phyloP scores from a whole-genome alignment of 2,797 vertebrate genomes.

The Chiloscyllium punctatum region DNA sequence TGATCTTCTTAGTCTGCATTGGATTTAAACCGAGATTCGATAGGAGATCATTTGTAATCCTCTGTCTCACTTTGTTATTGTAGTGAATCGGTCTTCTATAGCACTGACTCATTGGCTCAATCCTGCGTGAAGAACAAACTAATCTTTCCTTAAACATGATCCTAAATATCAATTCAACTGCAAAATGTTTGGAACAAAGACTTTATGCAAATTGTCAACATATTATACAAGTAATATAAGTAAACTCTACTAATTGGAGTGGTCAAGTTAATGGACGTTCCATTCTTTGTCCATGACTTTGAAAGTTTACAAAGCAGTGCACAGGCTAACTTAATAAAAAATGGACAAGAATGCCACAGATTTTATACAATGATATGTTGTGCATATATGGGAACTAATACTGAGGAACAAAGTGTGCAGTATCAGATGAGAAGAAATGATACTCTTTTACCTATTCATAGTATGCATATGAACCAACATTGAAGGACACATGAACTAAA shows the following conservation, averaged over 20 bases:
- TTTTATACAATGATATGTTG: neutral
- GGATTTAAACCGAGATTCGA: neutral
- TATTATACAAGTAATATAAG: neutral
- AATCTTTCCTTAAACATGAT: neutral
- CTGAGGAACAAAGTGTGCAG: neutral
- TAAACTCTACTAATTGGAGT: neutral
- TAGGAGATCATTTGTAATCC: slow-evolving; percentile 1
- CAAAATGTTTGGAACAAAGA: neutral
- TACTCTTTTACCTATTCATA: neutral
- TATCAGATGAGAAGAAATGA: neutral
- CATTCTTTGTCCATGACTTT: neutral
- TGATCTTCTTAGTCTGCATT: neutral
- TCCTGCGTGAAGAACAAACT: slow-evolving; percentile 1
- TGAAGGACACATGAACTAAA: neutral
- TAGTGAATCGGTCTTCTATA: neutral
- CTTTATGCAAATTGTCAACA: neutral
- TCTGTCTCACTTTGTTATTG: slow-evolving; percentile 1
- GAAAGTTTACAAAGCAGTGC: neutral
- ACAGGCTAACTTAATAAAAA: neutral
- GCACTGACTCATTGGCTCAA: neutral
- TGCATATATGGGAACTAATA: neutral
- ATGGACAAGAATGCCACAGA: neutral
- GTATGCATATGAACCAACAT: neutral
- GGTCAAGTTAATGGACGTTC: neutral
- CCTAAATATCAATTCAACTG: neutral